Base-by-base conservation (phyloP, 2,888 invertebrate genomes). In the Pristionchus maxplancki region DNA sequence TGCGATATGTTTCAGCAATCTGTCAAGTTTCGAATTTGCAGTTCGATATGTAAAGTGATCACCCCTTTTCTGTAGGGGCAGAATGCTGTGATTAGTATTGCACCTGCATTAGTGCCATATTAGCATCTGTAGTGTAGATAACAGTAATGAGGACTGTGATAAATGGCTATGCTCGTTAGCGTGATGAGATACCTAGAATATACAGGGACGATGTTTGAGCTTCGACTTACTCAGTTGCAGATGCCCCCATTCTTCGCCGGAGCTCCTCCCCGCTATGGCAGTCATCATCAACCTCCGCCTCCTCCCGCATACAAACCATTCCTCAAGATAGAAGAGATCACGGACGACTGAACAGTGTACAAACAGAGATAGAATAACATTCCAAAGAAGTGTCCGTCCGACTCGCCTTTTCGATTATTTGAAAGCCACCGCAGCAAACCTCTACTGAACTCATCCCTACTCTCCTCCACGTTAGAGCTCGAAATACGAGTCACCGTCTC, bases 281-380 rank as follows among this genome's bases (percentile, higher is more conserved):
- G 24, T 34, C 78, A 78, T 28, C 53, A 24, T 34, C 82, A 53
- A 50, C 53, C 37, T 1, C 82, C 82, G 50, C 87, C 87, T 58
- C 87, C 87, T 34, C 87, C 71, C 17, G 53, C 71, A 20, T 87
- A 87, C 74, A 74, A 87, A 40, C 87, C 87, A 48, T 87, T 87
- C 74, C 74, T 87, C 17, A 87, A 87, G 74, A 87, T 87, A 11
- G 87, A 87, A 74, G 87, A 87, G 74, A 87, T 87, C 53, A 74
- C 74, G 1, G 87, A 87, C 15, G 87, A 87, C 28, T 83, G 82
- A n/a, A 83, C 78, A 78, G n/a, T 44, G 44, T 44, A 78, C 78
- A 48, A 78, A 48, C 44, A 17, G 11, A 40, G 28, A 44, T 78
- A 48, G 74, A 74, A 40, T 40, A 8, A 78, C 78, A 78, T 78